Conservation (phyloP, 2,888 invertebrate species). For the Mycogona germanica region DNA sequence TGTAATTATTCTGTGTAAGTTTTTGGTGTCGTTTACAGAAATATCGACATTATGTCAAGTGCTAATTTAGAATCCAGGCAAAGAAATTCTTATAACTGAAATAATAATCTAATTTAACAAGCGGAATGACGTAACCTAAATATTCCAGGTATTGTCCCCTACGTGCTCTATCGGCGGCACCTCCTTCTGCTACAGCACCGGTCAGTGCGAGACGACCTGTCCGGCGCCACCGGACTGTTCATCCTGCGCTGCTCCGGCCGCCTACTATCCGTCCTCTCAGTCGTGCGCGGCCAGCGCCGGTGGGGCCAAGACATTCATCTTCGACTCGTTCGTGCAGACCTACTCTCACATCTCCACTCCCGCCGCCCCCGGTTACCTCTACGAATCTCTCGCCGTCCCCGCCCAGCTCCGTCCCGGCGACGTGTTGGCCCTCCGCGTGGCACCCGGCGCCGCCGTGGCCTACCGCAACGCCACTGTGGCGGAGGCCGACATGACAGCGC, state of each 20-base stretch:
- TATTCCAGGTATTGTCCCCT: constrained; percentile 7
- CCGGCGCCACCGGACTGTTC: background rate
- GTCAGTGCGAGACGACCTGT: constrained; percentile 7
- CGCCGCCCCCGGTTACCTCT: background rate
- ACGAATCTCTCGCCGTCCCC: background rate
- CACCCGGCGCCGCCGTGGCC: background rate
- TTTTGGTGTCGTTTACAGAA: too few relatives aligned
- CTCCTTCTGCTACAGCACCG: constrained; percentile 9
- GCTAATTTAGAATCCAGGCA: too few relatives aligned
- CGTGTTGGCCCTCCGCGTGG: background rate
- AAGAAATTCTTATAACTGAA: too few relatives aligned
- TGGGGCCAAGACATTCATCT: background rate
- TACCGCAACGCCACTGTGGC: constrained; percentile 5
- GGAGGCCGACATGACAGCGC: constrained; percentile 3
- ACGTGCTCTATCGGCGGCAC: constrained; percentile 15
- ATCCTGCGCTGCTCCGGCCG: constrained; percentile 1
- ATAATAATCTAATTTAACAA: background rate
- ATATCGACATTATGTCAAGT: too few relatives aligned
- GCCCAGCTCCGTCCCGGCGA: constrained; percentile 5
- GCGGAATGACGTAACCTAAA: background rate
- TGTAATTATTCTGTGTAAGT: too few relatives aligned
- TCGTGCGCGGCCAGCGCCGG: background rate
- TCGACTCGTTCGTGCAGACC: background rate
- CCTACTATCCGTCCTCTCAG: background rate
- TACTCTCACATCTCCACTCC: background rate